Evolutionary conservation across 2,888 invertebrate genomes (phyloP), one percentile per base, ranked within the genome.

Genomic region (Acrobeloides nanus): DNA sequence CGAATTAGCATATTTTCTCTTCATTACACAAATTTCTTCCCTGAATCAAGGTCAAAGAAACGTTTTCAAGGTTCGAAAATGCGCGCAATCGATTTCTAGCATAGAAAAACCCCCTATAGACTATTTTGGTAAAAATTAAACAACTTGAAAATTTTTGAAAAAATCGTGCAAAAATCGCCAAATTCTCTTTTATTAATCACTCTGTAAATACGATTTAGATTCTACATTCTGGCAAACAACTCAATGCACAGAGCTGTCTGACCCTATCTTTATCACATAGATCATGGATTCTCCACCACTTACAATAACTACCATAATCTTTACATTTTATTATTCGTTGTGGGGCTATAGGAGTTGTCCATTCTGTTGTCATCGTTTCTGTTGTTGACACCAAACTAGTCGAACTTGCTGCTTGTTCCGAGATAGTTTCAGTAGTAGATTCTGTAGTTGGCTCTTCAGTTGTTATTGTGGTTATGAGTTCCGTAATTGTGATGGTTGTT

Each of bases 271-370:
- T 64, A 17, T 57, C 44, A 33, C 59, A 59, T 8, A 59, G 43
- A 20, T 41, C 37, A 44, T 59, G 61, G 20, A 69, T 62, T 35
- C 61, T 64, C 68, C 69, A 69, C 44, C 68, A 56, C 37, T 61
- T 54, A 51, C 70, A 70, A 52, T 70, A 70, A 42, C 58, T 54
- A 2, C 66, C 65, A 54, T 66, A 64, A 37, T 70, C 70, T 24
- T 57, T 45, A 43, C 70, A 70, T 39, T 57, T 51, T 10, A 64
- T 21, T 6, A 62, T 41, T 12, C 52, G 32, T 15, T 46, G 39
- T 3, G 57, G 53, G 7, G 32, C 32, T 8, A 33, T 27, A 17
- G 26, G 8, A 24, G 35, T 37, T 8, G 31, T 42, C 12, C 50
- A 38, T 1, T 41, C 31, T 15, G 43, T 48, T 7, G 53, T 37